phyloP scores from a whole-genome alignment of 1,140 invertebrate species.

The Gryon sp. region DNA sequence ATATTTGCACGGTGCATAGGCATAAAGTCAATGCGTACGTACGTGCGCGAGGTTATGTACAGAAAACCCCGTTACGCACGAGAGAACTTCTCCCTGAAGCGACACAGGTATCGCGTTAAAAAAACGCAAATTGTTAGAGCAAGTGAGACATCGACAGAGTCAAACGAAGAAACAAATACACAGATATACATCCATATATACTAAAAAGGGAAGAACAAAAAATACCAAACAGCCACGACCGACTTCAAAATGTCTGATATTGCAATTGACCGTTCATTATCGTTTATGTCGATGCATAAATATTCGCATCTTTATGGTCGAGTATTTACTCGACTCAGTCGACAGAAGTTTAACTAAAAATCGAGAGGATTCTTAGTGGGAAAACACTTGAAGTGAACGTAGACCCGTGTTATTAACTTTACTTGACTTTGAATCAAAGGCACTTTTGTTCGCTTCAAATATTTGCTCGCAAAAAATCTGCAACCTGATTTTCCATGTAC shows the following conservation, averaged over 20 bases:
- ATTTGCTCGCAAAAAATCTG: too few species aligned
- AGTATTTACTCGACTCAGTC: conserved; percentile 14
- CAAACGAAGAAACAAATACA: background rate
- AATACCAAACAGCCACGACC: conserved; percentile 4
- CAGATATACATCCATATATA: too few species aligned
- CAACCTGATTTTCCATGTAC: too few species aligned
- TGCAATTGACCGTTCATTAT: conserved; percentile 33
- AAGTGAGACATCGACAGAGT: conserved; percentile 3
- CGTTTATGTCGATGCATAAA: conserved; percentile 8
- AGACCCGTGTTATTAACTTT: too few species aligned
- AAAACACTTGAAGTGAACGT: background rate
- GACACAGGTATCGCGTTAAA: conserved; percentile 13
- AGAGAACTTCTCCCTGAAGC: conserved; percentile 54
- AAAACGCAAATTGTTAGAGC: conserved; percentile 26
- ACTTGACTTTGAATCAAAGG: too few species aligned
- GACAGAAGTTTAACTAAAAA: conserved; percentile 5
- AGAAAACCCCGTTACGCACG: conserved; percentile 64
- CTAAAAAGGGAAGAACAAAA: background rate
- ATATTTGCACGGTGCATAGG: conserved; percentile 51
- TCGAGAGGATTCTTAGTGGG: conserved; percentile 18
- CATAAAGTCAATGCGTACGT: conserved; percentile 31
- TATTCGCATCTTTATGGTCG: background rate
- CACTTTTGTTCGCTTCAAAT: too few species aligned
- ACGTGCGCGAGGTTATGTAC: conserved; percentile 55
- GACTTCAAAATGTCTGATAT: conserved; percentile 25